phyloP scores from a whole-genome alignment of 2,888 invertebrate species.

The Melinaea menophilus region DNA sequence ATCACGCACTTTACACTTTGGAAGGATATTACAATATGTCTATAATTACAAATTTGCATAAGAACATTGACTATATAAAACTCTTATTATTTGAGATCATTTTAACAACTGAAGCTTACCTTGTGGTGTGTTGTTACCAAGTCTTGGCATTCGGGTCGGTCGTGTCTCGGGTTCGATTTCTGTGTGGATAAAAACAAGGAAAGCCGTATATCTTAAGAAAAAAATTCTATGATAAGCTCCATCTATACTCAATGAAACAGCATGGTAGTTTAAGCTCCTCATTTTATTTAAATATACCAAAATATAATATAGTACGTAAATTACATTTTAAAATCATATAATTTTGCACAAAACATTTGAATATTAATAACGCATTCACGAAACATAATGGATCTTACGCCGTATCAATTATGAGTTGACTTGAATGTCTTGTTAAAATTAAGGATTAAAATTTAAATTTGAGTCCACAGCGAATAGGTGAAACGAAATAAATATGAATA shows the following conservation, averaged over 20 bases:
- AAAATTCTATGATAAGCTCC: too few relatives aligned
- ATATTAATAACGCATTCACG: conserved; percentile 15
- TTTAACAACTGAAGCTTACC: too few relatives aligned
- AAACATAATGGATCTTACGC: conserved; percentile 17
- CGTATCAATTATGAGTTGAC: conserved; percentile 15
- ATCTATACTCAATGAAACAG: too few relatives aligned
- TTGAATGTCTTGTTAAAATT: conserved; percentile 66
- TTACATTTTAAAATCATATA: too few relatives aligned
- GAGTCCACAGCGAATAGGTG: conserved; percentile 66
- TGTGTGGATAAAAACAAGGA: too few relatives aligned
- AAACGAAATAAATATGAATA: conserved; percentile 78
- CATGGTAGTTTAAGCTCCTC: too few relatives aligned
- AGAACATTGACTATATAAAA: background rate
- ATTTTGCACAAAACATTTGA: background rate
- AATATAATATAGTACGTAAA: too few relatives aligned
- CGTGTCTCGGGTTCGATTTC: too few relatives aligned
- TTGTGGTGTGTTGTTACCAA: too few relatives aligned
- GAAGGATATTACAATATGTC: conserved; percentile 5
- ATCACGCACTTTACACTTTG: conserved; percentile 4
- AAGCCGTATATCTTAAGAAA: too few relatives aligned
- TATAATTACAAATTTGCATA: background rate
- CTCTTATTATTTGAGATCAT: conserved; percentile 1
- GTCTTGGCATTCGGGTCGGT: too few relatives aligned
- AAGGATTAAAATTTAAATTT: conserved; percentile 73
- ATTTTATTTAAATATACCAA: too few relatives aligned